Evolutionary conservation across 2,113 vertebrate genomes (phyloP).

Genomic region (Gambusia affinis): DNA sequence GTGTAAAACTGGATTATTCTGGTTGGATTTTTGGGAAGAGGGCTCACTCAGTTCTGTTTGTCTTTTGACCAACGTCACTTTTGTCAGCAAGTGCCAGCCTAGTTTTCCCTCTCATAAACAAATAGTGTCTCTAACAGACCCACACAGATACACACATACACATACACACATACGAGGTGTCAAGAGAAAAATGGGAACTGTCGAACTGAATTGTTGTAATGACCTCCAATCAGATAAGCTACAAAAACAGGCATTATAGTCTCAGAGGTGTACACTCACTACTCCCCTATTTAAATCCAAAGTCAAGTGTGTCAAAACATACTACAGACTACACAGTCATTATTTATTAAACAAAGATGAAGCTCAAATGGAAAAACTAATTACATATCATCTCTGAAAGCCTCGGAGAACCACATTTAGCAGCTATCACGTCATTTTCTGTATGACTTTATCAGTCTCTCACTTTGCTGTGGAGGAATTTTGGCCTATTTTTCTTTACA

Average conservation of each 20-base stretch:
- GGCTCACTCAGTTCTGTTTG: constrained; percentile 60
- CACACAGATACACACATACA: background rate
- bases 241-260: constrained; percentile 46
- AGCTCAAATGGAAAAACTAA: background rate
- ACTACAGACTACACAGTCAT: background rate
- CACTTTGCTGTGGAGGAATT: background rate
- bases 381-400: background rate
- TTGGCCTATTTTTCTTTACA: background rate
- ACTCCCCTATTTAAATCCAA: background rate
- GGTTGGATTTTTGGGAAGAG: constrained; percentile 67
- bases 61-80: constrained; percentile 43
- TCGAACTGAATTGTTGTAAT: constrained; percentile 41
- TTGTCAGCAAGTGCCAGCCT: constrained; percentile 36
- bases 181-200: constrained; percentile 9
- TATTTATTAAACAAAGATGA: background rate
- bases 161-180: constrained; percentile 1
- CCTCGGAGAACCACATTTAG: background rate
- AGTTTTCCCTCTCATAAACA: constrained; percentile 48
- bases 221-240: constrained; percentile 45
- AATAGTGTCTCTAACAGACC: constrained; percentile 1
- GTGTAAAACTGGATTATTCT: constrained; percentile 65
- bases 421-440: background rate
- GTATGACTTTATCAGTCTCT: background rate
- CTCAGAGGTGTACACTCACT: background rate
- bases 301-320: background rate